Percentiles rank a stretch among this genome's conserved stretches.
Conservation (phyloP, 2,797 vertebrate species). For the Macroramphosus scolopax region DNA sequence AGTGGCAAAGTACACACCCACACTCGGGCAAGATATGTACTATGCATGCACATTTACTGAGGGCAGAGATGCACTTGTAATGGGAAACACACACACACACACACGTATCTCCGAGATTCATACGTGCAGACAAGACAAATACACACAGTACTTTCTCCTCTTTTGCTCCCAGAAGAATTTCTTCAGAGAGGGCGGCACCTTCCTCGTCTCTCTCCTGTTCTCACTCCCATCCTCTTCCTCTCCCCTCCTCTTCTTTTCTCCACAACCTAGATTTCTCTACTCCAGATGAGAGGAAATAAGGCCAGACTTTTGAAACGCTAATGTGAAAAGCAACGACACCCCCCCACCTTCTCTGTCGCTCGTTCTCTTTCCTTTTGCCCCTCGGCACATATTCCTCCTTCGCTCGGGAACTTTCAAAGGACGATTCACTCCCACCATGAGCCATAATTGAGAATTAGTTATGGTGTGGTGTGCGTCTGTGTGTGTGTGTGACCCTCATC, state of each 20-base stretch:
- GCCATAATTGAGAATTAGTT: slow-evolving; percentile 61
- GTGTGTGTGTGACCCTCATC: slow-evolving; percentile 51
- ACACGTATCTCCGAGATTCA: no score
- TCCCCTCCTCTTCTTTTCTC: background rate
- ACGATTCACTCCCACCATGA: slow-evolving; percentile 24
- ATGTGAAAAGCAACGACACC: slow-evolving; percentile 32
- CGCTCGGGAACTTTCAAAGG: slow-evolving; percentile 35
- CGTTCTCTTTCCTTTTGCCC: slow-evolving; percentile 24
- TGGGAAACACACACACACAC: slow-evolving; percentile 3
- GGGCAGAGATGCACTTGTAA: slow-evolving; percentile 5
- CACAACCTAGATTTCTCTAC: slow-evolving; percentile 16
- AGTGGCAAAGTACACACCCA: slow-evolving; percentile 12
- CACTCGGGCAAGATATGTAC: background rate
- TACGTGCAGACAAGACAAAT: background rate
- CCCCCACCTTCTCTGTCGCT: slow-evolving; percentile 18
- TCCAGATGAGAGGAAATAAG: slow-evolving; percentile 18
- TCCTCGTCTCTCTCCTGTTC: no score
- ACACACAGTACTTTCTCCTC: slow-evolving; percentile 5
- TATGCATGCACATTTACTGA: background rate
- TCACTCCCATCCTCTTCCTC: slow-evolving; percentile 1
- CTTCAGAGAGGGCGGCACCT: slow-evolving; percentile 44
- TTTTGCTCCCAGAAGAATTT: slow-evolving; percentile 38
- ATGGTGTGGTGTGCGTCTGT: slow-evolving; percentile 49
- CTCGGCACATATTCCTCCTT: slow-evolving; percentile 22
- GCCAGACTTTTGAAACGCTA: slow-evolving; percentile 42